phyloP scores from a whole-genome alignment of 2,113 vertebrate species.

The Odocoileus hemionus region DNA sequence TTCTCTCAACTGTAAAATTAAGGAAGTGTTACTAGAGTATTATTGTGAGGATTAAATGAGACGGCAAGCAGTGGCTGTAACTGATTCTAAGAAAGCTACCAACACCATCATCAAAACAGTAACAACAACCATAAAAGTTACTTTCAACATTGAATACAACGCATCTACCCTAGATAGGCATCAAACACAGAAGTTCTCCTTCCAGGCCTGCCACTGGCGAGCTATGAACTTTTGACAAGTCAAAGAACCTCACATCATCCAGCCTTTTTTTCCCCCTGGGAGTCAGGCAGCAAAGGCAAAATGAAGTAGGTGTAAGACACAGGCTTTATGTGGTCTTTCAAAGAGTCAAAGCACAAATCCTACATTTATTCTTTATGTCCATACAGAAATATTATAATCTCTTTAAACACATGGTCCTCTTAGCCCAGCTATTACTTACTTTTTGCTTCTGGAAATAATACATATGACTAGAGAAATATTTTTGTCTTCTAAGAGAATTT shows the following conservation, averaged over 20 bases:
- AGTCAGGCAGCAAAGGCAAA: background rate
- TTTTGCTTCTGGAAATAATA: constrained; percentile 1
- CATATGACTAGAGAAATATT: background rate
- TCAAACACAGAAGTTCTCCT: background rate
- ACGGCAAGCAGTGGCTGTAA: background rate
- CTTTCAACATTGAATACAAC: background rate
- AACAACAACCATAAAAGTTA: background rate
- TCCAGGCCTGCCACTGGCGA: background rate
- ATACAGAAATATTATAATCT: background rate
- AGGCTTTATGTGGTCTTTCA: background rate
- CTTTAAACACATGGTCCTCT: background rate
- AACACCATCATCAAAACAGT: background rate
- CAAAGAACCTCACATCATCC: background rate
- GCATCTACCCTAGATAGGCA: background rate
- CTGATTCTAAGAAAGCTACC: background rate
- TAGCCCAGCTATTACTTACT: background rate
- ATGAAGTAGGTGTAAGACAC: background rate
- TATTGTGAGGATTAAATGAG: background rate
- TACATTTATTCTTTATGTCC: background rate
- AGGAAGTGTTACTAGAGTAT: background rate
- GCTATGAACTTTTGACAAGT: background rate
- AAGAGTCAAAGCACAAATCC: background rate
- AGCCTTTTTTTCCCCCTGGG: background rate
- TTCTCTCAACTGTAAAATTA: background rate
- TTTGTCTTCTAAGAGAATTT: background rate